Conservation (phyloP, 2,888 invertebrate genomes). For the Rotaria macrura region DNA sequence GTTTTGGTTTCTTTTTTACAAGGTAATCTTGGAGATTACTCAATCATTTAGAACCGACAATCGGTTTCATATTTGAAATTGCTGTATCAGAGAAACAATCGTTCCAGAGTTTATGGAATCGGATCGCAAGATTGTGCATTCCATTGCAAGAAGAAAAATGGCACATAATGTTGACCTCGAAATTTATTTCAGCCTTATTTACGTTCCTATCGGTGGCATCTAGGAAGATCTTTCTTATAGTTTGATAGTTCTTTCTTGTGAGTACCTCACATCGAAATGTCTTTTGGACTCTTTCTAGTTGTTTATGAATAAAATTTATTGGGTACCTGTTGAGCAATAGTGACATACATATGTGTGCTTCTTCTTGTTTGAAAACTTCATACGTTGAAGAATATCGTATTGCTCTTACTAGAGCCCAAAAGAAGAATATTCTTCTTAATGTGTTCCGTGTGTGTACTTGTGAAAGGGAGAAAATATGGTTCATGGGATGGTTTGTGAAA, state of each 20-base stretch:
- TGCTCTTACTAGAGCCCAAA: not conserved
- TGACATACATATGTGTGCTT: not conserved
- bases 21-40: too few species aligned
- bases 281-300: not conserved
- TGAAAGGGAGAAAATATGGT: not conserved
- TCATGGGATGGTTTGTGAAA: not conserved
- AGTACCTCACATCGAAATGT: not conserved
- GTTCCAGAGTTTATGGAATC: not conserved
- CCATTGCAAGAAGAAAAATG: not conserved
- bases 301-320: not conserved
- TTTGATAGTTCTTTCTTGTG: not conserved
- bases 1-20: too few species aligned
- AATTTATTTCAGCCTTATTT: not conserved
- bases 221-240: not conserved
- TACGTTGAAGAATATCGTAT: not conserved
- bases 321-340: not conserved
- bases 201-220: not conserved
- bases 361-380: not conserved
- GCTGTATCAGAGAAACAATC: not conserved
- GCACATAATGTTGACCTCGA: not conserved
- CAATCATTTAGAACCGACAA: not conserved
- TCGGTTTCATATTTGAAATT: not conserved
- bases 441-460: not conserved
- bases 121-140: not conserved
- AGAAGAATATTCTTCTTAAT: not conserved